These are phyloP conservation scores for Campoletis sonorensis DNA, from an alignment of 1,140 invertebrate genomes.

Conservation along the genomic window DNA sequence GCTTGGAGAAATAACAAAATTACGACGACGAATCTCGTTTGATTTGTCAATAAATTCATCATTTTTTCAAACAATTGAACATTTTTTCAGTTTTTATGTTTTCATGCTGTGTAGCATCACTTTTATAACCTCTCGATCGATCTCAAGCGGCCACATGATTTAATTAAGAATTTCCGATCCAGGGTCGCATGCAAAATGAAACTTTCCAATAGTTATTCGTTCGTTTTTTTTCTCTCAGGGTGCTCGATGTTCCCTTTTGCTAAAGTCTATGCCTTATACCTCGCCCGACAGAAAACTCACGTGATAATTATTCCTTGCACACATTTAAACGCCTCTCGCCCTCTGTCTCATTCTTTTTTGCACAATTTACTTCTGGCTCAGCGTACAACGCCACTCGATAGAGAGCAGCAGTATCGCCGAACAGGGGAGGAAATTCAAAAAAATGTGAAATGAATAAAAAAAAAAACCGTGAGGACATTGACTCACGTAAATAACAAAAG, in stretches of 20 bases:
- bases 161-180: constrained; percentile 45
- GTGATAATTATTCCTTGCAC: constrained; percentile 38
- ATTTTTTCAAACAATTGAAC: neutral
- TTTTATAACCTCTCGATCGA: too few relatives aligned
- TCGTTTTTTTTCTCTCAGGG: constrained; percentile 3
- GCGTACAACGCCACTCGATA: neutral
- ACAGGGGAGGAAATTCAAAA: neutral
- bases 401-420: neutral
- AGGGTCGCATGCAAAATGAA: constrained; percentile 8
- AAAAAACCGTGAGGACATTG: neutral
- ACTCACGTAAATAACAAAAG: constrained; percentile 35
- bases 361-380: constrained; percentile 25
- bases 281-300: constrained; percentile 42
- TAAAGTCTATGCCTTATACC: constrained; percentile 29
- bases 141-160: constrained; percentile 56
- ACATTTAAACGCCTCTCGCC: constrained; percentile 10
- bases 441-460: neutral
- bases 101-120: neutral
- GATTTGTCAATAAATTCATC: too few relatives aligned
- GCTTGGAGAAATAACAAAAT: too few relatives aligned
- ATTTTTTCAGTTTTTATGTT: neutral
- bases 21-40: too few relatives aligned
- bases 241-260: neutral
- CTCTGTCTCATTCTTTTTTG: constrained; percentile 17
- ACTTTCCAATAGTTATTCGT: constrained; percentile 1